phyloP scores from a whole-genome alignment of 2,888 invertebrate genomes.

The Thymelicus lineola region DNA sequence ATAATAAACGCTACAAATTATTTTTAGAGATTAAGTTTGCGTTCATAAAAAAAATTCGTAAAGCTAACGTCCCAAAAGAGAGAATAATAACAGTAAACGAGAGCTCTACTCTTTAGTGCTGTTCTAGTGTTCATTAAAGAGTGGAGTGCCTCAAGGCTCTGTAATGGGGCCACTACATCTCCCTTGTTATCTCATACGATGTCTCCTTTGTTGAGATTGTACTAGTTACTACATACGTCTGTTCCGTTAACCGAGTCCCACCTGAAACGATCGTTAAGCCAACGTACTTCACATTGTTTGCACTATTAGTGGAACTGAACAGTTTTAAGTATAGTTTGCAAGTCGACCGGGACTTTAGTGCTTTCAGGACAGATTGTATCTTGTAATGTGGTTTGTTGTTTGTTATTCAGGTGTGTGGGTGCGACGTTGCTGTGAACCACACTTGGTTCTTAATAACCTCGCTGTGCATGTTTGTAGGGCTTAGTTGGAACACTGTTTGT shows the following conservation, averaged over 20 bases:
- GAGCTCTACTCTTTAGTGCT: constrained; percentile 49
- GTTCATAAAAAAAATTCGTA: background rate
- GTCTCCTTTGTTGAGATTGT: constrained; percentile 67
- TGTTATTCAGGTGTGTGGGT: constrained; percentile 40
- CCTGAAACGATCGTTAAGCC: constrained; percentile 66
- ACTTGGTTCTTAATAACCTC: constrained; percentile 21
- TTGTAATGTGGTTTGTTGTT: constrained; percentile 51
- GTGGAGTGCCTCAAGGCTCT: constrained; percentile 63
- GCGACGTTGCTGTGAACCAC: constrained; percentile 19
- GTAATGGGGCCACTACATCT: constrained; percentile 74
- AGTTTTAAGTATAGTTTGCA: constrained; percentile 65
- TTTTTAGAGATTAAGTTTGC: too few relatives aligned
- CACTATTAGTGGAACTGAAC: constrained; percentile 72
- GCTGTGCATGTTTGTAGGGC: constrained; percentile 19
- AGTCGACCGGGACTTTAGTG: constrained; percentile 52
- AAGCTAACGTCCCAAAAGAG: background rate
- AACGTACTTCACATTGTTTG: constrained; percentile 67
- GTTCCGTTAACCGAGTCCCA: constrained; percentile 56
- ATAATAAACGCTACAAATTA: too few relatives aligned
- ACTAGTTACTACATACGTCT: constrained; percentile 51
- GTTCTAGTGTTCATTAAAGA: constrained; percentile 56
- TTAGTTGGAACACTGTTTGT: constrained; percentile 8
- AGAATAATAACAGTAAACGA: constrained; percentile 21
- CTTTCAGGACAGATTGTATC: constrained; percentile 56
- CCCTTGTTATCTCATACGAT: constrained; percentile 74